A percentile compares a stretch with the other conserved stretches of the same genome.
These are phyloP conservation scores for Danio albolineatus DNA, from an alignment of 2,797 vertebrate genomes.

Conservation along the genomic window DNA sequence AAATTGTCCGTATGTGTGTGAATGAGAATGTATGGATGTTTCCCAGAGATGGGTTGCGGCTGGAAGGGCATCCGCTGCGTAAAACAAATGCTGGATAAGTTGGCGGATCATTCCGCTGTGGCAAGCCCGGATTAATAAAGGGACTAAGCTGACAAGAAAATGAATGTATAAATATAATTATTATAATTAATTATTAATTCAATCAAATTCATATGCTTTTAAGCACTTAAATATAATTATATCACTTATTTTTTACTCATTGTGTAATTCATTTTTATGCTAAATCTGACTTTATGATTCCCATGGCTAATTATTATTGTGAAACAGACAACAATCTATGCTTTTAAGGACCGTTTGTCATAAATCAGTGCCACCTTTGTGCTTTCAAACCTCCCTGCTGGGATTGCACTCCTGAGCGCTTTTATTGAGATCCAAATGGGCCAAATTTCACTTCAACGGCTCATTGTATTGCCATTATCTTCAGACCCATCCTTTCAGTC, in stretches of 20 bases:
- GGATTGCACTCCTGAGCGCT: not conserved
- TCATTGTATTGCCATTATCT: not conserved
- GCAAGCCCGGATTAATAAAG: too few relatives aligned
- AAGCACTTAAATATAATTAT: not conserved
- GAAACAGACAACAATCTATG: not conserved
- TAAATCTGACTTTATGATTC: not conserved
- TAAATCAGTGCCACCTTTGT: not conserved
- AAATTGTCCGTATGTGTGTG: too few relatives aligned
- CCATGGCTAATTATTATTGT: not conserved
- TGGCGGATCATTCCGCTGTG: too few relatives aligned
- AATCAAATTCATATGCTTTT: not conserved
- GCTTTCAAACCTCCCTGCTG: slow-evolving; percentile 3
- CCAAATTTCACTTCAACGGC: not conserved
- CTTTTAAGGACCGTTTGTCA: not conserved
- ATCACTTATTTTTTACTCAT: not conserved
- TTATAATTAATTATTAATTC: too few relatives aligned
- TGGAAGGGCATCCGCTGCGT: too few relatives aligned
- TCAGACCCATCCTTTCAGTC: not conserved
- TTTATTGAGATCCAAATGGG: slow-evolving; percentile 10
- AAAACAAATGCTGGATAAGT: too few relatives aligned
- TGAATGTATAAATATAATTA: too few relatives aligned
- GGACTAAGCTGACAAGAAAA: too few relatives aligned
- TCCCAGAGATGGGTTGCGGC: too few relatives aligned
- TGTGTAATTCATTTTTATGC: not conserved
- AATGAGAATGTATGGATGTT: too few relatives aligned